Percentiles rank a stretch among this genome's conserved stretches.
phyloP scores from a whole-genome alignment of 2,797 vertebrate genomes.

The Chiloscyllium punctatum region DNA sequence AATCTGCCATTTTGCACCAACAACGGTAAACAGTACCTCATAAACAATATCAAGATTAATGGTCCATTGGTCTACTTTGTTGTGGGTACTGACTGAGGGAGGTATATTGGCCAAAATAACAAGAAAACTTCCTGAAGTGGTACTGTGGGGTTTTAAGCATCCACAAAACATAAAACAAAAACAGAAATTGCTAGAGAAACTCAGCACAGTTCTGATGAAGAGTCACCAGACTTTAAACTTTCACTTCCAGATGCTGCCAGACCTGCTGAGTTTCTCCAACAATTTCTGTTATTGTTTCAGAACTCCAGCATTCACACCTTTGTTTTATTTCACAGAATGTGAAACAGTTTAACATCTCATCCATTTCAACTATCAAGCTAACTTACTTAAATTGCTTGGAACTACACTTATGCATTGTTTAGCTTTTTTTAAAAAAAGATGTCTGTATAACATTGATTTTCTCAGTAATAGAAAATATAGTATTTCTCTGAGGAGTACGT shows the following conservation, averaged over 20 bases:
- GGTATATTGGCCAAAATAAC: neutral
- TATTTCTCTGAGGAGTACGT: neutral
- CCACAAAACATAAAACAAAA: neutral
- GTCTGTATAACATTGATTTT: neutral
- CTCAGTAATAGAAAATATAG: neutral
- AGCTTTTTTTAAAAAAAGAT: neutral
- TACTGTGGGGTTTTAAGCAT: neutral
- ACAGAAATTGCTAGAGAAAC: too few species aligned
- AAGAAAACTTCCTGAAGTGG: neutral
- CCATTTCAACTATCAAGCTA: neutral
- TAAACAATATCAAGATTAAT: neutral
- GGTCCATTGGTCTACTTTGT: neutral
- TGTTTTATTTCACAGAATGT: too few species aligned
- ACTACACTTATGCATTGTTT: neutral
- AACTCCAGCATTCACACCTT: too few species aligned
- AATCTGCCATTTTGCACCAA: too few species aligned
- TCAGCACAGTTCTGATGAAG: too few species aligned
- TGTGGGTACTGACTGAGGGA: neutral
- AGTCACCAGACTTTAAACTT: too few species aligned
- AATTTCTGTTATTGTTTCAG: too few species aligned
- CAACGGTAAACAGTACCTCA: neutral
- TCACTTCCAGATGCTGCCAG: too few species aligned
- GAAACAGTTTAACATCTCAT: neutral
- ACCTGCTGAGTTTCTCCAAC: too few species aligned
- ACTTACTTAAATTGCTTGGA: neutral